phyloP scores from a whole-genome alignment of 2,113 vertebrate genomes.

The Ammodytes marinus region DNA sequence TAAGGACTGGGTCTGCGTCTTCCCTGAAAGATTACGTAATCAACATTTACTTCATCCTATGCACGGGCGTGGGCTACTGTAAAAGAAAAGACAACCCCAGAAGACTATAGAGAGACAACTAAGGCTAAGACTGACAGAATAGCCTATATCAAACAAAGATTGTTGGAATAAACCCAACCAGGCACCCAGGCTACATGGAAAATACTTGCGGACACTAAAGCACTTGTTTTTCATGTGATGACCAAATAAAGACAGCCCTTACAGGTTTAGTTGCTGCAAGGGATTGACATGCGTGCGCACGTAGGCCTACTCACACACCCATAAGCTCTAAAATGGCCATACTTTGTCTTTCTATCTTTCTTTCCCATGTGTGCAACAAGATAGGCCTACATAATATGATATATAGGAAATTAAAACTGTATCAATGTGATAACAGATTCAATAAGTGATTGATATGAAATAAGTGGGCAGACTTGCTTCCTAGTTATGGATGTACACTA shows the following conservation, averaged over 20 bases:
- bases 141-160: conserved; percentile 1
- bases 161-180: background rate
- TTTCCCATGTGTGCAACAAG: conserved; percentile 4
- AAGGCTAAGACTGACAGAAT: conserved; percentile 7
- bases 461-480: background rate
- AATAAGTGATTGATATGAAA: background rate
- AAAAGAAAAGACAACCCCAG: conserved; percentile 55
- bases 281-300: conserved; percentile 49
- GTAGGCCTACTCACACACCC: conserved; percentile 37
- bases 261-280: conserved; percentile 53
- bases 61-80: conserved; percentile 71
- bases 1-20: background rate
- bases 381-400: background rate
- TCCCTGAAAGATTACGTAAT: conserved; percentile 63
- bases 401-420: background rate
- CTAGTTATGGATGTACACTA: background rate
- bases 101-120: conserved; percentile 40
- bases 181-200: background rate
- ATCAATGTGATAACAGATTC: background rate
- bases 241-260: conserved; percentile 51
- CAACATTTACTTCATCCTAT: conserved; percentile 62
- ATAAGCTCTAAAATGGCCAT: conserved; percentile 41
- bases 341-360: conserved; percentile 36
- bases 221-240: conserved; percentile 44
- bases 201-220: background rate